Evolutionary conservation across 92 coral and sea anemone species (phyloP).

Genomic region (Umimayanthus chanpuru): DNA sequence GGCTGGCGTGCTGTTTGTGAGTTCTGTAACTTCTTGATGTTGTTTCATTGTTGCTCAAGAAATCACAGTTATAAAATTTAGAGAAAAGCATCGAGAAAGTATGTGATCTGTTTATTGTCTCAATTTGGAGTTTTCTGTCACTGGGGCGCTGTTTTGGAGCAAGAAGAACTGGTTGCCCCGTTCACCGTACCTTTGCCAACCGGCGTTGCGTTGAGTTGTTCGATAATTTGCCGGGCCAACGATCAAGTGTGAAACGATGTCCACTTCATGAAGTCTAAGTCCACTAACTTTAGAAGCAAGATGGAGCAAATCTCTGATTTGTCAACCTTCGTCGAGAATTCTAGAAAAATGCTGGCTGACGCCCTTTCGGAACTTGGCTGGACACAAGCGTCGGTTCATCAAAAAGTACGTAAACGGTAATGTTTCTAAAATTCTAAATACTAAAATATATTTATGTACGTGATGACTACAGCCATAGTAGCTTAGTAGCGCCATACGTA

Average conservation of each 20-base stretch:
- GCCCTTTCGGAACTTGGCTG: slow-evolving; percentile 40
- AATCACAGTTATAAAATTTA: not conserved
- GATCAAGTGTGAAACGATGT: too few species aligned
- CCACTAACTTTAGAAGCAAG: not conserved
- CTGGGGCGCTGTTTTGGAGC: too few species aligned
- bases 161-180: too few species aligned
- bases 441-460: too few species aligned
- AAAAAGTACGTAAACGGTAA: slow-evolving; percentile 12
- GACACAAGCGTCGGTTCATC: slow-evolving; percentile 25
- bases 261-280: not conserved
- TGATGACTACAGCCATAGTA: too few species aligned
- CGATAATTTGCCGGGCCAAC: too few species aligned
- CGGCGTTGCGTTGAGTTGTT: too few species aligned
- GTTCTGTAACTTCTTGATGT: not conserved
- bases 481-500: too few species aligned
- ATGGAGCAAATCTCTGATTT: slow-evolving; percentile 12
- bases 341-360: slow-evolving; percentile 1
- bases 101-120: not conserved
- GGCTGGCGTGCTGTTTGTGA: not conserved
- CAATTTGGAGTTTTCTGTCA: not conserved
- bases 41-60: too few species aligned
- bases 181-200: too few species aligned
- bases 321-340: slow-evolving; percentile 9
- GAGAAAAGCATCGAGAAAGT: not conserved
- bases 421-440: too few species aligned